phyloP scores from a whole-genome alignment of 2,797 vertebrate species.

The Anniella stebbinsi region DNA sequence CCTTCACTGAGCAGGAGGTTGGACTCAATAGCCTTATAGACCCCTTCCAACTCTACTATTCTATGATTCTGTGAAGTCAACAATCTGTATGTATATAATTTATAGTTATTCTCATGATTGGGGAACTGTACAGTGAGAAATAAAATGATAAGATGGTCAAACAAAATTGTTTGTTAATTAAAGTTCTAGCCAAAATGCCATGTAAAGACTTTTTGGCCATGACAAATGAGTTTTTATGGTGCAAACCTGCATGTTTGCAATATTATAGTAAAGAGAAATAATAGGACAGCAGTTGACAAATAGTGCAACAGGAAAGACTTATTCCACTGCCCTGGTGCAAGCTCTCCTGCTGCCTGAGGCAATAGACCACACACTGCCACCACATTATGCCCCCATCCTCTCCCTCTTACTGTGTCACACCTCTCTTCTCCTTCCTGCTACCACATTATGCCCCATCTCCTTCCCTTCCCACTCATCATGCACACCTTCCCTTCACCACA shows the following conservation, averaged over 20 bases:
- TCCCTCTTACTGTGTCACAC: too few relatives aligned
- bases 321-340: not conserved
- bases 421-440: too few relatives aligned
- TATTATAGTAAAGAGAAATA: not conserved
- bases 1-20: too few relatives aligned
- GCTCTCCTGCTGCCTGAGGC: too few relatives aligned
- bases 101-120: not conserved
- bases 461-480: too few relatives aligned
- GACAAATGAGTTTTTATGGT: not conserved
- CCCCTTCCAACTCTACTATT: too few relatives aligned
- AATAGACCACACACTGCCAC: too few relatives aligned
- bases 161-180: not conserved
- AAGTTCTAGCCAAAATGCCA: not conserved
- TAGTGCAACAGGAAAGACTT: not conserved
- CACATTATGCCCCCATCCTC: too few relatives aligned
- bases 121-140: not conserved
- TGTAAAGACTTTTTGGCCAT: not conserved
- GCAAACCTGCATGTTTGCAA: not conserved
- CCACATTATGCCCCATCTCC: too few relatives aligned
- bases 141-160: not conserved
- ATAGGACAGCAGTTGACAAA: not conserved
- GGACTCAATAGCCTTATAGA: too few relatives aligned
- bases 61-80: too few relatives aligned
- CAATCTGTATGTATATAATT: not conserved
- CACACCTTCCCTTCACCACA: too few relatives aligned